Evolutionary conservation across 2,888 invertebrate genomes (phyloP), one percentile per base, ranked within the genome.

Genomic region (Apodemia zela): DNA sequence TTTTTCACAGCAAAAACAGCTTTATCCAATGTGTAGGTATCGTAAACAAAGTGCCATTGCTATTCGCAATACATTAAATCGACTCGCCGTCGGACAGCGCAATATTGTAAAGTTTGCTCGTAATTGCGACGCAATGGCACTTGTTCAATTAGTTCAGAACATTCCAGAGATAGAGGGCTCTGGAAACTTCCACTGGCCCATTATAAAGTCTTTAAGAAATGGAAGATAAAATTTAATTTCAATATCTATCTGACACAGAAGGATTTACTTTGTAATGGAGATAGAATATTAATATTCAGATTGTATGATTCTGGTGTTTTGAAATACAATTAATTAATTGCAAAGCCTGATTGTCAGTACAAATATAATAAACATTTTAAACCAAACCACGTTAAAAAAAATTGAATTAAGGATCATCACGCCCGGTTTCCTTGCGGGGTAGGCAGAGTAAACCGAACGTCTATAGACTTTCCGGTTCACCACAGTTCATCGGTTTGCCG

Each of bases 221-320:
- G 61, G 66, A 51, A 77, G 78, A 84, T 82, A 79, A 81, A 77
- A 82, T 81, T 79, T 73, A 77, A 79, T 80, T 84, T 82, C 78
- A 78, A 80, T 81, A 79, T 78, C 63, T 65, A 66, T 66, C 66
- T 63, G 63, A 65, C 65, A 65, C 65, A 65, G 66, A 59, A 57
- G 54, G 60, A 49, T 58, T 66, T 63, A 51, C 60, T 62, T 64
- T 63, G 62, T 61, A 59, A 64, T 59, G 59, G 64, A 62, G 35
- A 61, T 61, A 33, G 63, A 60, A 62, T 51, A 66, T 64, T 64
- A 62, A 64, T 62, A 59, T 64, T 29, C 18, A 51, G 49, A 51
- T 51, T 21, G 10, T 21, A 51, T 21, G 21, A 51, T 21, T 21
- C 18, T 21, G 21, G n/a, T 51, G 49, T 51, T 51, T 51, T 51